Base-by-base conservation (phyloP, 2,113 vertebrate genomes). In the Thomomys bottae region DNA sequence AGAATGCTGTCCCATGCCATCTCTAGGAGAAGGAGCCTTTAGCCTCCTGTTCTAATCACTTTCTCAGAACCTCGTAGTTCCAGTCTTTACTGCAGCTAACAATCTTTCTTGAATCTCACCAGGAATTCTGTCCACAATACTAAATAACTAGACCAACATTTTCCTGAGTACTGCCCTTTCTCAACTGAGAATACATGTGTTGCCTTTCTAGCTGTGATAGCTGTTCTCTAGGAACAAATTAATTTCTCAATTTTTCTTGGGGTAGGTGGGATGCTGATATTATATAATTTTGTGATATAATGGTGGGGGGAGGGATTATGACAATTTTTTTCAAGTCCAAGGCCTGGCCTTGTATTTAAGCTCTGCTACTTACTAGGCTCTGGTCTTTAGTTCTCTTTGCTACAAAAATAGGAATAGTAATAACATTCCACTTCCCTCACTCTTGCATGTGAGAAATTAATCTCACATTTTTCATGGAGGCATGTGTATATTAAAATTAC, bases 241-340 rank as follows among this genome's bases (percentile, higher is more conserved):
- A 68, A 77, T 91, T 73, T n/a, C 26, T 72, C 73, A 6, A 59
- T 92, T 90, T 90, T 36, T 15, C 30, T 86, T 85, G 34, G 71
- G 17, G 14, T 66, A 23, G 23, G 5, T 32, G 5, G 32, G 28
- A 81, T 34, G 40, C 64, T 59, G 32, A 90, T 63, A 30, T 57
- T 70, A 57, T 24, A 49, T 42, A 72, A 79, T 20, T 88, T 32
- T 38, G 54, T 67, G 26, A 49, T 70, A 40, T 8, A 24, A 26
- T 49, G 14, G 49, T 57, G 32, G 38, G 32, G 10, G 8, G 4
- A 10, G 5, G 36, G 3, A 59, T 6, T 68, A 28, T 77, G 26
- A 11, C 10, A 5, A 2, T 72, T 30, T 78, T 90, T 80, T 34
- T 32, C 45, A 77, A 88, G 64, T 66, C 42, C 90, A 83, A 77